Base-by-base conservation (phyloP, 2,888 invertebrate species). In the Xanthia icteritia region DNA sequence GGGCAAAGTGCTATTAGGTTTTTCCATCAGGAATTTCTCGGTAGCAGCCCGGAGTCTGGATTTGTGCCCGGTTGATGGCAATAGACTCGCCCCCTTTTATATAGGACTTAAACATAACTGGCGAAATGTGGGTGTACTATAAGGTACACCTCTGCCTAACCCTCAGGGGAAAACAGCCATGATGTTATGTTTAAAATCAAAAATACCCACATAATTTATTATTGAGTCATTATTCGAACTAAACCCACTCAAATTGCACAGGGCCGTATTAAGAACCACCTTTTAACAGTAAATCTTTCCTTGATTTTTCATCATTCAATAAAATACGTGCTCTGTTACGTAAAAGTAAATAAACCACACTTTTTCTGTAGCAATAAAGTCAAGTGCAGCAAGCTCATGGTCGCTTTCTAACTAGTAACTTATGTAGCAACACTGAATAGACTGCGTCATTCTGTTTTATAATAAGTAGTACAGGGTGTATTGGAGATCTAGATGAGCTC, bases 341-440 rank as follows among this genome's bases (percentile, higher is more conserved):
- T 77, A 69, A 74, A 65, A 83, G 23, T 61, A 74, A 73, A 73
- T 54, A 83, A 63, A 51, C 6, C n/a, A n/a, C 8, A 56, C 17
- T 73, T 66, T 74, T 75, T 71, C 80, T 66, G 65, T 15, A 45
- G 51, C 48, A 78, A 84, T 69, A 75, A 71, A 77, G 69, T 77
- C 67, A 85, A 85, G 80, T 71, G 70, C 78, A 71, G 13, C 67
- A 68, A 20, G 80, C 65, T 77, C 76, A 74, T 61, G 79, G 66
- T 70, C 74, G 39, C 76, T 80, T 78, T 84, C 84, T 81, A 83
- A 45, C 61, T 17, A 58, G 23, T 61, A 56, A 56, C 23, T 31
- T 71, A 31, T 77, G 81, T 70, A 63, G 48, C 74, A 83, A 72
- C 65, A 78, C 67, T 77, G 31, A 54, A 68, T 54, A 23, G 36